These are phyloP conservation scores for Oenanthe oenanthe DNA, from an alignment of 2,113 vertebrate species.

Conservation along the genomic window DNA sequence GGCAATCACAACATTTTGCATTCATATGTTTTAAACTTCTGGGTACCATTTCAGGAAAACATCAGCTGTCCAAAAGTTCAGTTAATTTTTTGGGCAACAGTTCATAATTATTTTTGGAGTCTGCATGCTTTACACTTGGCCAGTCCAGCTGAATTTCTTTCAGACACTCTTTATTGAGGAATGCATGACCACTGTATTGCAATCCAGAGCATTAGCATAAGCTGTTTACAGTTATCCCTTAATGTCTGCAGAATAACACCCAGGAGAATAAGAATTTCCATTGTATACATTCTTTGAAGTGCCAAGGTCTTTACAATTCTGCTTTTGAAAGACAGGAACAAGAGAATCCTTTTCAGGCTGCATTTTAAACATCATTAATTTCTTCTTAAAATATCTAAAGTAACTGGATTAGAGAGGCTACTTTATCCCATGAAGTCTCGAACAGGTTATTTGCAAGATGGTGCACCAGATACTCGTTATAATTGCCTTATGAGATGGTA, in stretches of 20 bases:
- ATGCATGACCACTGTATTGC: background rate
- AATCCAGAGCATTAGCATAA: background rate
- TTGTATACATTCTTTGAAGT: background rate
- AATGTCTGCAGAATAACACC: background rate
- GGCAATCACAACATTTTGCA: background rate
- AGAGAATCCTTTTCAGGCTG: background rate
- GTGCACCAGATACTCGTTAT: background rate
- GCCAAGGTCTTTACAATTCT: background rate
- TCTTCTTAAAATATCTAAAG: background rate
- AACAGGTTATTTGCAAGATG: background rate
- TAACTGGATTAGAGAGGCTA: background rate
- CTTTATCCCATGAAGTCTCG: background rate
- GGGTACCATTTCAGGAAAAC: background rate
- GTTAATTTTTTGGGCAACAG: background rate
- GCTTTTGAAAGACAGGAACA: background rate
- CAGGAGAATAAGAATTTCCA: background rate
- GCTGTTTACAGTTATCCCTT: background rate
- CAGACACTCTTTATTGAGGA: background rate
- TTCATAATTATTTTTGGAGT: background rate
- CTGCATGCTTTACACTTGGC: background rate
- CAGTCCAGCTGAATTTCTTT: background rate
- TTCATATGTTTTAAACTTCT: background rate
- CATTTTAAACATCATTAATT: background rate
- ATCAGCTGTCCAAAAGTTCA: background rate
- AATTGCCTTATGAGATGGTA: background rate